phyloP scores from a whole-genome alignment of 2,888 invertebrate species.

The Criorhina ranunculi region DNA sequence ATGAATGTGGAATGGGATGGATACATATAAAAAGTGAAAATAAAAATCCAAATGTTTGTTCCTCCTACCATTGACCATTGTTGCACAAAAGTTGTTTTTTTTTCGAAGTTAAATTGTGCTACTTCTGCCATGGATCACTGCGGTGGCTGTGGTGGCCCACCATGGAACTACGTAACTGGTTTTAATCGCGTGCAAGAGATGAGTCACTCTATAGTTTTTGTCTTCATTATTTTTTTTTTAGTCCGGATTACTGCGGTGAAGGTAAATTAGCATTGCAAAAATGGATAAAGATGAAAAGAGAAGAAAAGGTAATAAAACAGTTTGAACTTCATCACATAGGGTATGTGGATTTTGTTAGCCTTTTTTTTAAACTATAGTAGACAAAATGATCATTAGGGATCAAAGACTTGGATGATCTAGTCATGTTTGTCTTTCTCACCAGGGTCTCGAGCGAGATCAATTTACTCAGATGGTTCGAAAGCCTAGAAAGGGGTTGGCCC shows the following conservation, averaged over 20 bases:
- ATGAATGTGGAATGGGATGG: not conserved
- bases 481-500: too few species aligned
- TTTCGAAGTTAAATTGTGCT: constrained; percentile 55
- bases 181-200: constrained; percentile 73
- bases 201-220: constrained; percentile 62
- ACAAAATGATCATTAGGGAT: too few species aligned
- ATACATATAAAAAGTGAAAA: constrained; percentile 56
- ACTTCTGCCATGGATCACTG: constrained; percentile 67
- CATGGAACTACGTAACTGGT: constrained; percentile 67
- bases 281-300: constrained; percentile 59
- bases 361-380: too few species aligned
- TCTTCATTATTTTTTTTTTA: constrained; percentile 27
- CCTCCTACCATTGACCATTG: constrained; percentile 69
- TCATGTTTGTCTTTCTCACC: too few species aligned
- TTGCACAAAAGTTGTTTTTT: constrained; percentile 71
- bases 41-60: constrained; percentile 27
- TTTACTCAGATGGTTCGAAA: too few species aligned
- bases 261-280: constrained; percentile 76
- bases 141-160: constrained; percentile 33
- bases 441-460: too few species aligned
- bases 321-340: constrained; percentile 6
- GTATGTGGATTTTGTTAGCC: too few species aligned
- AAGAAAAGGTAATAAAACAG: constrained; percentile 46
- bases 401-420: too few species aligned
- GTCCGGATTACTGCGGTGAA: constrained; percentile 45